phyloP scores from a whole-genome alignment of 2,888 invertebrate species.

The Pristionchus japonicus region DNA sequence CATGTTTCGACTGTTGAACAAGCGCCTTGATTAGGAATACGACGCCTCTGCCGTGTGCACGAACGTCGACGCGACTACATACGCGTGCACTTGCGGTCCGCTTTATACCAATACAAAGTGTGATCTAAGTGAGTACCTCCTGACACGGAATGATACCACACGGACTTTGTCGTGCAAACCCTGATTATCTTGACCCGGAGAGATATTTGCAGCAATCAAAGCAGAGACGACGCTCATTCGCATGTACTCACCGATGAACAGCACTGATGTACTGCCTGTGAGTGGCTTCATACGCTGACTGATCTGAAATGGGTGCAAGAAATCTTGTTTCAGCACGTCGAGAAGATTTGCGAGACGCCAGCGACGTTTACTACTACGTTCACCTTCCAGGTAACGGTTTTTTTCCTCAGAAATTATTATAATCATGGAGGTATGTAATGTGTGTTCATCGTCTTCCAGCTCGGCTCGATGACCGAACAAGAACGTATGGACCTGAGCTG shows the following conservation, averaged over 20 bases:
- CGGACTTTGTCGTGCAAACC: too few relatives aligned
- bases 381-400: background rate
- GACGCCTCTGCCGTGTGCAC: background rate
- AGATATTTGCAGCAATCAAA: background rate
- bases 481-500: background rate
- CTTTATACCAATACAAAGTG: background rate
- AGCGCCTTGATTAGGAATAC: too few relatives aligned
- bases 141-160: too few relatives aligned
- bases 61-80: background rate
- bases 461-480: background rate
- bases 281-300: background rate
- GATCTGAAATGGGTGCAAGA: background rate
- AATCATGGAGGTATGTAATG: too few relatives aligned
- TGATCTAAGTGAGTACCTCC: background rate
- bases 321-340: background rate
- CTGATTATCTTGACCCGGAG: too few relatives aligned
- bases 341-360: background rate
- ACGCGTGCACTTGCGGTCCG: background rate
- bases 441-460: background rate
- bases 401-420: too few relatives aligned
- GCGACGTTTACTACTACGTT: background rate
- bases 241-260: background rate
- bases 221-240: background rate
- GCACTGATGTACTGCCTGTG: background rate
- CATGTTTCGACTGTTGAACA: too few relatives aligned